Evolutionary conservation across 2,113 vertebrate genomes (phyloP).

Genomic region (Bubo blakistoni): DNA sequence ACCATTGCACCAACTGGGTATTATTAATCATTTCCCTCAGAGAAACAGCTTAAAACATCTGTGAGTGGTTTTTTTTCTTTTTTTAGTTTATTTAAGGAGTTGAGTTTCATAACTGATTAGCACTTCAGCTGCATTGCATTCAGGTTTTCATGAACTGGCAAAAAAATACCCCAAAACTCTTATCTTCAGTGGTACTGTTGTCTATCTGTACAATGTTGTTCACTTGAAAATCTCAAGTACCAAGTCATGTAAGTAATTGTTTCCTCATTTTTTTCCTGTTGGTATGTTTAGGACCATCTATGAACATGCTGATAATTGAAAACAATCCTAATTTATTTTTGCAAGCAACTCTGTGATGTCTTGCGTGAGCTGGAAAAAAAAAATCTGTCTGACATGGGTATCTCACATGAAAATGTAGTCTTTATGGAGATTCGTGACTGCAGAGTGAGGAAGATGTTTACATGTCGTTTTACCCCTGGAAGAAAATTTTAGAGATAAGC

Average conservation of each 20-base stretch:
- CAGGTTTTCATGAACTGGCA: not conserved
- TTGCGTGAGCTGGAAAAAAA: not conserved
- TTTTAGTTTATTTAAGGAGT: not conserved
- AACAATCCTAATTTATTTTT: not conserved
- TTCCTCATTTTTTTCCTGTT: not conserved
- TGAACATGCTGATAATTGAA: not conserved
- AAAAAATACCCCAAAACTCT: not conserved
- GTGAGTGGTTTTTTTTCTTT: not conserved
- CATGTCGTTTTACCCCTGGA: fast-evolving
- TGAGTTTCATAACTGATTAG: not conserved
- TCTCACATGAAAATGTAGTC: not conserved
- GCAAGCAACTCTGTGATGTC: fast-evolving
- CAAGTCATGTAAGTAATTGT: not conserved
- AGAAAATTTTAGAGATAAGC: not conserved
- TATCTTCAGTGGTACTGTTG: not conserved
- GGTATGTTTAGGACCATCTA: not conserved
- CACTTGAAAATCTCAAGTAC: not conserved
- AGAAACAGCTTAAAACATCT: not conserved
- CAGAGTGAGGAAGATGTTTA: not conserved
- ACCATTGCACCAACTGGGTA: not conserved
- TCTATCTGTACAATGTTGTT: not conserved
- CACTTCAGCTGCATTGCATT: not conserved
- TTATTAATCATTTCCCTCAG: not conserved
- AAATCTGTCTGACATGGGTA: not conserved
- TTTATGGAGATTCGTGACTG: not conserved